phyloP scores from a whole-genome alignment of 2,888 invertebrate species.

The Acronicta psi region DNA sequence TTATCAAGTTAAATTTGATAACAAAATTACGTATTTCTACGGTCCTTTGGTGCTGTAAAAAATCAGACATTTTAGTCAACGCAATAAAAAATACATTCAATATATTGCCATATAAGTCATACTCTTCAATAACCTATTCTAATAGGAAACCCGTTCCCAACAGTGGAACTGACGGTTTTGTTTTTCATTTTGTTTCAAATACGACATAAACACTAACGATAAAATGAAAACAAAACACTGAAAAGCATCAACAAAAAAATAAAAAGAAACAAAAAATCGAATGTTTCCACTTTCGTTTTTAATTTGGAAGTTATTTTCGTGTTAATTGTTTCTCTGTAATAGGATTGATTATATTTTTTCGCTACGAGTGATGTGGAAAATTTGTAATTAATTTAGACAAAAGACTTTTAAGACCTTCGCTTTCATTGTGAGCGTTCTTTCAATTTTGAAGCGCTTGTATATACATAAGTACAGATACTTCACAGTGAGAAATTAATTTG shows the following conservation, averaged over 20 bases:
- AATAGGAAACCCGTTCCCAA: too few relatives aligned
- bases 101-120: too few relatives aligned
- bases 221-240: too few relatives aligned
- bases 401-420: conserved; percentile 46
- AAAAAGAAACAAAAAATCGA: not conserved
- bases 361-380: conserved; percentile 47
- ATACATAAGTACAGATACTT: conserved; percentile 11
- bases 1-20: too few relatives aligned
- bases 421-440: conserved; percentile 43
- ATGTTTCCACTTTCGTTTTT: conserved; percentile 9
- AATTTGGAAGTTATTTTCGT: conserved; percentile 40
- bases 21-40: too few relatives aligned
- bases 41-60: too few relatives aligned
- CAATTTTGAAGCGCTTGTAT: conserved; percentile 33
- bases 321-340: conserved; percentile 35
- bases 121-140: too few relatives aligned
- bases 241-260: not conserved
- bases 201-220: too few relatives aligned
- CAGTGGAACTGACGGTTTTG: too few relatives aligned
- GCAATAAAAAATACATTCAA: too few relatives aligned
- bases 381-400: conserved; percentile 53
- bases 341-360: conserved; percentile 47
- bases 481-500: conserved; percentile 32
- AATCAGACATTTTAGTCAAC: too few relatives aligned
- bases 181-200: too few relatives aligned